Base-by-base conservation (phyloP, 2,888 invertebrate genomes). In the Ichneumoninae sp. region DNA sequence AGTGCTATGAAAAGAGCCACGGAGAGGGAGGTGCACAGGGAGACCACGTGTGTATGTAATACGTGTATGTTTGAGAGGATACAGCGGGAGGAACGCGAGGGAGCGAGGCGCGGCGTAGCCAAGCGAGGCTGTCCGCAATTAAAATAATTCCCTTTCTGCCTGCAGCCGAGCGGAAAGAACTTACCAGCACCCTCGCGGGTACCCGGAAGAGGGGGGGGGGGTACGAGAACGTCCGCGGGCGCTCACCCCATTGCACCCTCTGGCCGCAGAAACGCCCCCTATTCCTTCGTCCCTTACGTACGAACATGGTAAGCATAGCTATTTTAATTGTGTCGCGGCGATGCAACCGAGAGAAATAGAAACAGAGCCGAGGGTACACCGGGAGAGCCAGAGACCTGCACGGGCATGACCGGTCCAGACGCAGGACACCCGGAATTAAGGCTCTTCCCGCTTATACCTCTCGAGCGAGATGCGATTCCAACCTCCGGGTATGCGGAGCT, bases 61-160 rank as follows among this genome's bases (percentile, higher is more conserved):
- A 16, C 50, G 40, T 66, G 66, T 54, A 71, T 50, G 77, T 81
- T 77, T 72, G 68, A 76, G 77, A 68, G 74, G 78, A 77, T 44
- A 65, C 22, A 76, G 80, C 68, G 60, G 69, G 68, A 70, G 78
- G 77, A 75, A 52, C 52, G 76, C 79, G 81, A 81, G 71, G 57
- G 76, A 74, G 68, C 79, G 68, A 87, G 82, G 87, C 82, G 86
- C 89, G 87, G 90, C 90, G 90, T 91, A 92, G 92, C 91, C 91
- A 92, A 91, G 90, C 93, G 93, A 92, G 92, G 92, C 93, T 93
- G 93, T 92, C 93, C 93, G 93, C 93, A 93, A 93, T 93, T 93
- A 93, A 93, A 93, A 93, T 93, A 93, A 93, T 93, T 93, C 93
- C 93, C 93, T 93, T 93, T 93, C 93, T 92, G 93, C 89, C 91